phyloP scores from a whole-genome alignment of 2,113 vertebrate genomes.

The Saimiri boliviensis region DNA sequence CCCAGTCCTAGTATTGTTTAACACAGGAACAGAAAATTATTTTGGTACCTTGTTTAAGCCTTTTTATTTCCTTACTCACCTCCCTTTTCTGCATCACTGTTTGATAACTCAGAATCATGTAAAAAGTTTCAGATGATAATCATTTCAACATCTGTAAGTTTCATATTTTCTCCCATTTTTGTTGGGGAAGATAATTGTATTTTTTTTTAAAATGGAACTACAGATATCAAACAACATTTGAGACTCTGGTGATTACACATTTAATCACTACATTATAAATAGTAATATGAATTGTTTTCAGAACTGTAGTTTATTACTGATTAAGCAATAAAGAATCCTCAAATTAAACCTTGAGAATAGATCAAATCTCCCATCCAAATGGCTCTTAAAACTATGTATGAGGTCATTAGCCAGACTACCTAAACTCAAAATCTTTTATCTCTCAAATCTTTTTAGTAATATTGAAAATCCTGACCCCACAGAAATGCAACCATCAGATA shows the following conservation, averaged over 20 bases:
- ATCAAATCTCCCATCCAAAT: not conserved
- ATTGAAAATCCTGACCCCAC: too few species aligned
- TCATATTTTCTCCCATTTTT: not conserved
- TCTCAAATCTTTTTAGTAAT: not conserved
- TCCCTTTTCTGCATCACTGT: not conserved
- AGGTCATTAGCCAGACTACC: not conserved
- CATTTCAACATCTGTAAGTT: not conserved
- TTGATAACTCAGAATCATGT: not conserved
- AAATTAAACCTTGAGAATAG: not conserved
- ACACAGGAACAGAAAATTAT: not conserved
- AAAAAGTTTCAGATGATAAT: not conserved
- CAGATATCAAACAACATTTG: not conserved
- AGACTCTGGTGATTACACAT: not conserved
- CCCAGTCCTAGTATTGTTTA: not conserved
- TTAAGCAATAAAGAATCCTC: not conserved
- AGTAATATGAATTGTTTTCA: not conserved
- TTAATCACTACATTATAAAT: not conserved
- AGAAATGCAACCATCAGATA: too few species aligned
- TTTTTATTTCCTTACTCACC: not conserved
- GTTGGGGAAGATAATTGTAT: not conserved
- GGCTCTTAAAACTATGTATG: not conserved
- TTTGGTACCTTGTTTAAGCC: not conserved
- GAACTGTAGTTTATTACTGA: not conserved
- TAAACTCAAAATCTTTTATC: not conserved
- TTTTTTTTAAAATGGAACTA: not conserved